phyloP scores from a whole-genome alignment of 2,113 vertebrate genomes.

The Siniperca chuatsi region DNA sequence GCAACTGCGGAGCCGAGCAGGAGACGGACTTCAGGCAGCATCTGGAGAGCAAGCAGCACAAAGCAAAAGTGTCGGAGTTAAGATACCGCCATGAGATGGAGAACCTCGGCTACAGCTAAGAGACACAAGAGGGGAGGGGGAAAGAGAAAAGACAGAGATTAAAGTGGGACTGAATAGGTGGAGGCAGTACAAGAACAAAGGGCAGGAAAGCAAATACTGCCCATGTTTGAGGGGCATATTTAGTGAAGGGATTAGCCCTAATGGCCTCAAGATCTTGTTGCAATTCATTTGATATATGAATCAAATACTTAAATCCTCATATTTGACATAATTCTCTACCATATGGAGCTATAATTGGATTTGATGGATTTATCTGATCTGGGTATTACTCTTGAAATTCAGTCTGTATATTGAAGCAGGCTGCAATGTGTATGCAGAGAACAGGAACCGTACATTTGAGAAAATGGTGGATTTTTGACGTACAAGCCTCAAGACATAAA shows the following conservation, averaged over 20 bases:
- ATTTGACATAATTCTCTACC: slow-evolving; percentile 17
- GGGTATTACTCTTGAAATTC: slow-evolving; percentile 9
- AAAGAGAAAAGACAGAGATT: background rate
- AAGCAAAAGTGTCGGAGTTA: slow-evolving; percentile 96
- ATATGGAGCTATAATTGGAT: slow-evolving; percentile 31
- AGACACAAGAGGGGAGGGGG: slow-evolving; percentile 11
- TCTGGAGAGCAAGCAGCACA: slow-evolving; percentile 97
- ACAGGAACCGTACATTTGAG: background rate
- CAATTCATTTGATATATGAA: slow-evolving; percentile 50
- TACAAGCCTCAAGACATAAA: background rate
- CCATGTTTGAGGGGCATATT: slow-evolving; percentile 27
- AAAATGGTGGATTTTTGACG: background rate
- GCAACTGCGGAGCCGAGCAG: slow-evolving; percentile 94
- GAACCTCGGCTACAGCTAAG: slow-evolving; percentile 94
- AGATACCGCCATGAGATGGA: slow-evolving; percentile 98
- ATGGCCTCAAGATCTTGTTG: slow-evolving; percentile 38
- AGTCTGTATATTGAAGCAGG: slow-evolving; percentile 6
- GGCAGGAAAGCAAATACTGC: slow-evolving; percentile 23
- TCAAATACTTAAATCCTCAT: slow-evolving; percentile 43
- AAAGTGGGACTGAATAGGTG: background rate
- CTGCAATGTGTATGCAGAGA: background rate
- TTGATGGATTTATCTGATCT: slow-evolving; percentile 17
- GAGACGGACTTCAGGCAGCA: slow-evolving; percentile 96
- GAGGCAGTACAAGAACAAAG: slow-evolving; percentile 18
- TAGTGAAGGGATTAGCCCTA: slow-evolving; percentile 23